These are phyloP conservation scores for Flexamia atlantica DNA, from an alignment of 2,888 invertebrate species.

Conservation along the genomic window DNA sequence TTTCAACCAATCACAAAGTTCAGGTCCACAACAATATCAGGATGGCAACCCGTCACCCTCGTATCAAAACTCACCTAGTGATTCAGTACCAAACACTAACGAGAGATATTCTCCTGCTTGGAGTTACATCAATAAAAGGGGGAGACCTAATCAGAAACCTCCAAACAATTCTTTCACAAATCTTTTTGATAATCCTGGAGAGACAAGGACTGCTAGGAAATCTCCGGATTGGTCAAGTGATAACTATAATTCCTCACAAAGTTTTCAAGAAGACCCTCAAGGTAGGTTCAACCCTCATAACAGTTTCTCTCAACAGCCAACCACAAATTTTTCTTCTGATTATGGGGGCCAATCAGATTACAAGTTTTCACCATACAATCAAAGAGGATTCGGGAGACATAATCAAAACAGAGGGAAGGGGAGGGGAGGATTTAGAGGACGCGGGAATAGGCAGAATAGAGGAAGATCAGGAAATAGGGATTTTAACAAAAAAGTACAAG, in stretches of 20 bases:
- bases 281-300: not conserved
- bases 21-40: not conserved
- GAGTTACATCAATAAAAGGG: not conserved
- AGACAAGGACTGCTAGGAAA: not conserved
- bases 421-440: not conserved
- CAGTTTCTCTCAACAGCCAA: not conserved
- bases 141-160: not conserved
- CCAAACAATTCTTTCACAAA: not conserved
- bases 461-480: not conserved
- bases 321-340: not conserved
- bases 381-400: not conserved
- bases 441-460: not conserved
- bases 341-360: not conserved
- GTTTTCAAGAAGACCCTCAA: not conserved
- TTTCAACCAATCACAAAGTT: not conserved
- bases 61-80: not conserved
- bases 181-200: conserved; percentile 13
- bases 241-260: not conserved
- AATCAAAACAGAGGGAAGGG: not conserved
- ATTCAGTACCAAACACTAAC: not conserved
- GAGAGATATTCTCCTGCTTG: not conserved
- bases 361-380: not conserved
- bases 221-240: not conserved
- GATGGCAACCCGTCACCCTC: conserved; percentile 7
- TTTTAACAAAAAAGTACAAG: not conserved